A percentile compares a stretch with the other conserved stretches of the same genome.
Evolutionary conservation across 2,113 vertebrate genomes (phyloP).

Genomic region (Menura novaehollandiae): DNA sequence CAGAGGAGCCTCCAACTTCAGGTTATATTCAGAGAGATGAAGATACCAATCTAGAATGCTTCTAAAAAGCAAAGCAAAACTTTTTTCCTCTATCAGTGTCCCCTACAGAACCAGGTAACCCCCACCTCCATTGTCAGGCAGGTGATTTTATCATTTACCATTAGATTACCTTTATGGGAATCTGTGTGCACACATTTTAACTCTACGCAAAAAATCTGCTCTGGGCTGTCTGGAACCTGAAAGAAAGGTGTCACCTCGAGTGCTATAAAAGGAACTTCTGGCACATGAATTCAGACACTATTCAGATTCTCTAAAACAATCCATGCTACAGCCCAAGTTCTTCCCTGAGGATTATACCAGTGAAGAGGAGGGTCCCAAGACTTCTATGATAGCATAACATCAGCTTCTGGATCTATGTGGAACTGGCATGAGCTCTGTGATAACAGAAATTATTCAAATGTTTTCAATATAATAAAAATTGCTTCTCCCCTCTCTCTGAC

Average conservation of each 20-base stretch:
- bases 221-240: background rate
- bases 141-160: background rate
- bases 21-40: constrained; percentile 36
- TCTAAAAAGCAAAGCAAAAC: background rate
- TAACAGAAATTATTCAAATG: background rate
- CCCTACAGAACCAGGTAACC: background rate
- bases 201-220: background rate
- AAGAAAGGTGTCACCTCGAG: background rate
- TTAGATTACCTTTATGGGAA: background rate
- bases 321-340: background rate
- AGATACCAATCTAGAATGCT: constrained; percentile 25
- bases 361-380: background rate
- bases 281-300: background rate
- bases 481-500: background rate
- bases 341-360: background rate
- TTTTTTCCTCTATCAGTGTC: background rate
- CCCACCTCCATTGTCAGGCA: background rate
- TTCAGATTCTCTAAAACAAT: background rate
- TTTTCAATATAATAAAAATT: background rate
- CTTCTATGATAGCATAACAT: background rate
- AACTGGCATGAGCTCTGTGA: background rate
- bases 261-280: background rate
- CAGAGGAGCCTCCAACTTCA: background rate
- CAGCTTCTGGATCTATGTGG: background rate
- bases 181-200: background rate